phyloP scores from a whole-genome alignment of 2,797 vertebrate genomes.

The Sebastes taczanowskii region DNA sequence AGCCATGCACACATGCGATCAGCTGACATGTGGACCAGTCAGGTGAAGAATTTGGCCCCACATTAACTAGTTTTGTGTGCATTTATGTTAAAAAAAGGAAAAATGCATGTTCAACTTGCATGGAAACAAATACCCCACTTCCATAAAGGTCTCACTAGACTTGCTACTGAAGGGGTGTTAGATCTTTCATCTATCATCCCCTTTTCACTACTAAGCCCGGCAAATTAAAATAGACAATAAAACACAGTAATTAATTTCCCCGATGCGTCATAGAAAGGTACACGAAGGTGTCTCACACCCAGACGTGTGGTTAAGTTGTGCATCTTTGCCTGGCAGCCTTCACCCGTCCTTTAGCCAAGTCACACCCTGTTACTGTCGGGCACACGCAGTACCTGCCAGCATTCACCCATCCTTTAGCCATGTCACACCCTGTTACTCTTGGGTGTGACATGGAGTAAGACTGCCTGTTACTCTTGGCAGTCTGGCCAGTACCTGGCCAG shows the following conservation, averaged over 20 bases:
- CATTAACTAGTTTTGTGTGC: background rate
- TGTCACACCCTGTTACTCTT: too few species aligned
- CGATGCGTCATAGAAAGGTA: background rate
- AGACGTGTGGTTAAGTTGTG: too few species aligned
- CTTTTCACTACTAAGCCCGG: background rate
- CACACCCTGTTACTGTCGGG: background rate
- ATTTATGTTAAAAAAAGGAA: background rate
- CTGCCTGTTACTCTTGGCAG: too few species aligned
- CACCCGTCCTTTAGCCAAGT: background rate
- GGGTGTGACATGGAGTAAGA: too few species aligned
- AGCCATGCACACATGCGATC: background rate
- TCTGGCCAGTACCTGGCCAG: too few species aligned
- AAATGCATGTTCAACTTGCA: background rate
- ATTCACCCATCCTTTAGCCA: too few species aligned
- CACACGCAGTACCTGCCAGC: background rate
- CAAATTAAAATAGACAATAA: background rate
- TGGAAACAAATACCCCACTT: background rate
- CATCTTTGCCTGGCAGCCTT: slow-evolving; percentile 33
- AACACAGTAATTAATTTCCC: background rate
- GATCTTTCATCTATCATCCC: background rate
- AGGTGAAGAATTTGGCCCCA: background rate
- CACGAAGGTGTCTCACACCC: background rate
- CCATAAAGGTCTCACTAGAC: background rate
- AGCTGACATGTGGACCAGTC: background rate
- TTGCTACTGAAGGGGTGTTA: background rate